A percentile compares a stretch with the other conserved stretches of the same genome.
phyloP scores from a whole-genome alignment of 1,140 invertebrate species.

The Drosophila navojoa region DNA sequence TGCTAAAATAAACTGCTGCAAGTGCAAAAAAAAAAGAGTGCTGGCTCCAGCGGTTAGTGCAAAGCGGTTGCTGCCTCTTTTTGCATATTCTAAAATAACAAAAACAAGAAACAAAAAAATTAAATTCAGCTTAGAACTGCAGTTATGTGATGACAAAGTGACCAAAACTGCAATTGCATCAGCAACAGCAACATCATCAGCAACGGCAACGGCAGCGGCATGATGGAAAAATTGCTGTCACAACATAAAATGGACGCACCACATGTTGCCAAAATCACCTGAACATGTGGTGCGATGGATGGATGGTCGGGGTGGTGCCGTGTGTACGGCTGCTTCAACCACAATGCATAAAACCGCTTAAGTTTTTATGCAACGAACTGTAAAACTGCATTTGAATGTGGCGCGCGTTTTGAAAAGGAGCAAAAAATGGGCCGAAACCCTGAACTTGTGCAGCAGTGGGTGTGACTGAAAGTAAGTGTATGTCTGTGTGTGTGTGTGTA shows the following conservation, averaged over 20 bases:
- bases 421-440: conserved; percentile 18
- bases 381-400: conserved; percentile 77
- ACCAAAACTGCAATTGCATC: conserved; percentile 24
- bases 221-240: conserved; percentile 76
- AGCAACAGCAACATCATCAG: conserved; percentile 7
- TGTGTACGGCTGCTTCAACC: conserved; percentile 26
- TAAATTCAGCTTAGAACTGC: conserved; percentile 76
- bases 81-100: conserved; percentile 68
- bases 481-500: no score
- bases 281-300: not conserved
- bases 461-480: conserved; percentile 5
- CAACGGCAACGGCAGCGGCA: conserved; percentile 31
- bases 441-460: conserved; percentile 48
- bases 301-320: no score
- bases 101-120: conserved; percentile 15
- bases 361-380: conserved; percentile 78
- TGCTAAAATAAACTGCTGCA: conserved; percentile 48
- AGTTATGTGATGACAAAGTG: conserved; percentile 78
- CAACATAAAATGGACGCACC: conserved; percentile 61
- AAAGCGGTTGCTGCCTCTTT: conserved; percentile 38
- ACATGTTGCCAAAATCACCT: conserved; percentile 22
- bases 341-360: conserved; percentile 70
- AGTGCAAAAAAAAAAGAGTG: conserved; percentile 19
- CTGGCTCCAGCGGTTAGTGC: not conserved
- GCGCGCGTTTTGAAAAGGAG: conserved; percentile 13